Evolutionary conservation across 2,888 invertebrate genomes (phyloP).

Genomic region (Cabera pusaria): DNA sequence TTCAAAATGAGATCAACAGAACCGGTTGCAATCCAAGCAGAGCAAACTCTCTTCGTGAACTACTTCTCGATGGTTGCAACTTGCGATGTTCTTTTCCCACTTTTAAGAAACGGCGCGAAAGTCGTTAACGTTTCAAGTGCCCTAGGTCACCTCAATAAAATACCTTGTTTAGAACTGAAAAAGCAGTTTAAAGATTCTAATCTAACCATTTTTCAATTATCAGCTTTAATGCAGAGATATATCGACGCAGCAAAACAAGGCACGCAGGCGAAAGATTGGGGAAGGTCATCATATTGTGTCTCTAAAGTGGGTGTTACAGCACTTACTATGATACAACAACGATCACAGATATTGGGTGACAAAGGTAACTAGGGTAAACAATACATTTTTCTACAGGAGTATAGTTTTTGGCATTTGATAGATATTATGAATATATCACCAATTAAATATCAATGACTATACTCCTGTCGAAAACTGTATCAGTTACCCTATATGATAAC

Average conservation of each 20-base stretch:
- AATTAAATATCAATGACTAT: too few species aligned
- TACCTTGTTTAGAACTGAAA: constrained; percentile 79
- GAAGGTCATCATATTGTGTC: constrained; percentile 85
- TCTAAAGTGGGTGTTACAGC: constrained; percentile 91
- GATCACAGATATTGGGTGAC: constrained; percentile 54
- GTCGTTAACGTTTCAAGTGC: constrained; percentile 90
- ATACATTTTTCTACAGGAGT: too few species aligned
- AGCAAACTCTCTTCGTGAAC: constrained; percentile 87
- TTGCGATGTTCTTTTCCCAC: constrained; percentile 88
- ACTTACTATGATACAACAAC: constrained; percentile 86
- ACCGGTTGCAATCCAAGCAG: constrained; percentile 86
- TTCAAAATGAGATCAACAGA: constrained; percentile 84
- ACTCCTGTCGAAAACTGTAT: too few species aligned
- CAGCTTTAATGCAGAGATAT: constrained; percentile 85
- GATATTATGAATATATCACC: too few species aligned
- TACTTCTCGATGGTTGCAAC: constrained; percentile 86
- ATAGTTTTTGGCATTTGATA: too few species aligned
- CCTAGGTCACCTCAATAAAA: constrained; percentile 81
- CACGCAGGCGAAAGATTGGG: constrained; percentile 75
- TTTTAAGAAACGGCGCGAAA: constrained; percentile 86
- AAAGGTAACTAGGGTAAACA: constrained; percentile 57
- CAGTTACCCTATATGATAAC: too few species aligned
- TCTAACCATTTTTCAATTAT: constrained; percentile 82
- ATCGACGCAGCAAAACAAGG: constrained; percentile 79
- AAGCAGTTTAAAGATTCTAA: constrained; percentile 74